These are phyloP conservation scores for Enteromius radiatus DNA, from an alignment of 2,797 vertebrate species.

Conservation along the genomic window DNA sequence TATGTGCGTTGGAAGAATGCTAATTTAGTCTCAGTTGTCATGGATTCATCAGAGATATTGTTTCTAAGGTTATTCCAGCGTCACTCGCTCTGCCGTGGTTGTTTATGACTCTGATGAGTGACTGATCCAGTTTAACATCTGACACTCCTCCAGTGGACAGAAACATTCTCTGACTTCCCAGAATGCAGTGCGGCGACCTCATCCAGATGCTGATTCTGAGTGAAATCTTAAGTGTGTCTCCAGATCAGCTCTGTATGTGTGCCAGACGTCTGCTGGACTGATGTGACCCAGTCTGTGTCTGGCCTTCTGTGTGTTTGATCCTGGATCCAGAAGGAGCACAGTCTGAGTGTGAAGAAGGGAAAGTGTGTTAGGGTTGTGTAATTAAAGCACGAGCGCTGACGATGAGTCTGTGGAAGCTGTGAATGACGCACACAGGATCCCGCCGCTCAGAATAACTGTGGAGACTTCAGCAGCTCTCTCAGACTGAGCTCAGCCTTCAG, in stretches of 20 bases:
- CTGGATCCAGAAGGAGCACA: not conserved
- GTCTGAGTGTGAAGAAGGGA: not conserved
- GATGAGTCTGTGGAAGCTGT: not conserved
- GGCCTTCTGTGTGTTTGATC: too few species aligned
- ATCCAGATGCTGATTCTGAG: not conserved
- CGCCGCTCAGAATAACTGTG: not conserved
- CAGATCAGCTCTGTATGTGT: too few species aligned
- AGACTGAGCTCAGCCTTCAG: too few species aligned
- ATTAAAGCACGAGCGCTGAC: slow-evolving; percentile 11
- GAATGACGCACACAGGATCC: slow-evolving; percentile 20
- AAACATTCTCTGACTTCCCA: not conserved
- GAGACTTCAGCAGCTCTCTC: too few species aligned
- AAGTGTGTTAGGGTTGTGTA: not conserved
- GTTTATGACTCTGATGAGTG: not conserved
- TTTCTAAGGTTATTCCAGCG: slow-evolving; percentile 7
- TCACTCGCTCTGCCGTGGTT: slow-evolving; percentile 25
- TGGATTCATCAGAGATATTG: slow-evolving; percentile 49
- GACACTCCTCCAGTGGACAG: not conserved
- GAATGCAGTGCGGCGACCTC: not conserved
- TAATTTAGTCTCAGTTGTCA: slow-evolving; percentile 58
- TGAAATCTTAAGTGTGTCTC: not conserved
- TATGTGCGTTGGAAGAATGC: slow-evolving; percentile 49
- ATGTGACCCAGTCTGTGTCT: too few species aligned
- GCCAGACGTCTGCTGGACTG: not conserved
- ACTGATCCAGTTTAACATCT: not conserved